These are phyloP conservation scores for Acrossocheilus wenchowensis DNA, from an alignment of 2,797 vertebrate species.

Conservation along the genomic window DNA sequence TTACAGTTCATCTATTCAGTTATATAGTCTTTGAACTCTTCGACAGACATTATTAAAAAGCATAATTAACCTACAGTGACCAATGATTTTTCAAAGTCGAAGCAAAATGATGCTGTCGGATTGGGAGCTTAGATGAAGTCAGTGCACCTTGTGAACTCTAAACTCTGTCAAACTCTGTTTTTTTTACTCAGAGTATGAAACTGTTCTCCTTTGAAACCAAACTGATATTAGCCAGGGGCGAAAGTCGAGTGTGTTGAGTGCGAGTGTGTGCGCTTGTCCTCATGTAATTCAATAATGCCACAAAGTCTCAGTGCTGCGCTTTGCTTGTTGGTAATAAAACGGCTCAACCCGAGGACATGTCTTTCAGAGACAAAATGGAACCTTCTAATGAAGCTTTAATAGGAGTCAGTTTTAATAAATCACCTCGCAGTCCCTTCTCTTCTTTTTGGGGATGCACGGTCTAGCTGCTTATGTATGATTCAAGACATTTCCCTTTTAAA, in stretches of 20 bases:
- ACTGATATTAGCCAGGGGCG: slow-evolving; percentile 14
- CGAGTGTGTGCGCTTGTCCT: slow-evolving; percentile 14
- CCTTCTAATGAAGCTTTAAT: slow-evolving; percentile 36
- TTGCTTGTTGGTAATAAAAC: slow-evolving; percentile 29
- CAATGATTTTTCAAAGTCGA: slow-evolving; percentile 36
- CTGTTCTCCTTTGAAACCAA: neutral
- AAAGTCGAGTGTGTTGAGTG: slow-evolving; percentile 4
- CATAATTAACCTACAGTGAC: slow-evolving; percentile 34
- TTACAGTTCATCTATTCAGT: neutral
- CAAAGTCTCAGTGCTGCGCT: slow-evolving; percentile 14
- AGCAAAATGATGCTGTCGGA: slow-evolving; percentile 2
- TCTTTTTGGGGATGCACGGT: neutral
- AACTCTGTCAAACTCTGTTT: neutral
- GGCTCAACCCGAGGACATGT: neutral
- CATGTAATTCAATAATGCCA: slow-evolving; percentile 26
- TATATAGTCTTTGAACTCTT: slow-evolving; percentile 9
- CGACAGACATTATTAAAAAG: slow-evolving; percentile 31
- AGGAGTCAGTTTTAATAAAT: slow-evolving; percentile 35
- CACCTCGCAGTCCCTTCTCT: neutral
- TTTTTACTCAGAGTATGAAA: neutral
- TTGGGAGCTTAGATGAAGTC: slow-evolving; percentile 19
- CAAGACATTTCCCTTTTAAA: slow-evolving; percentile 2
- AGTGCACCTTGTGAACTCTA: neutral
- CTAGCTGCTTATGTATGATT: neutral
- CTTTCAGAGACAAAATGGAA: slow-evolving; percentile 28